phyloP scores from a whole-genome alignment of 2,797 vertebrate genomes.

The Sebastiscus tertius region DNA sequence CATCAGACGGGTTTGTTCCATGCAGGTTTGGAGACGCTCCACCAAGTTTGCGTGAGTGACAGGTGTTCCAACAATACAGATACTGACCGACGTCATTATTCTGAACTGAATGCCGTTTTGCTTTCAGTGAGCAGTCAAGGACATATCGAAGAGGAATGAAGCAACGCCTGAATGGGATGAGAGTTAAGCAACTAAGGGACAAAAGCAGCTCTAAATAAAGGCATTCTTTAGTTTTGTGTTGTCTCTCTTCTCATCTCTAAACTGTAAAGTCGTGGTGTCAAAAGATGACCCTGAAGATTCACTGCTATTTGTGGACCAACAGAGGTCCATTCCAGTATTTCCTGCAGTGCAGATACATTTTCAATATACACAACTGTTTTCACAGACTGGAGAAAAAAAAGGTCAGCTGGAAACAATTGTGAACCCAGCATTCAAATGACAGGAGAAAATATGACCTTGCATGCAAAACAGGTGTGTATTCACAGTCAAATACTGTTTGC shows the following conservation, averaged over 20 bases:
- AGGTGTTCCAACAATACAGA: constrained; percentile 19
- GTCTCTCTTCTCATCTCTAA: not conserved
- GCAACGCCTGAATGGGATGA: constrained; percentile 8
- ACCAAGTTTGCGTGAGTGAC: not conserved
- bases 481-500: constrained; percentile 19
- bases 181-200: not conserved
- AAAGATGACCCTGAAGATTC: constrained; percentile 6
- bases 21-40: not conserved
- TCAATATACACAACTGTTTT: not conserved
- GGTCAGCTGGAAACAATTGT: not conserved
- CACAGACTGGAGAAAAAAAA: not conserved
- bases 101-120: not conserved
- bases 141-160: constrained; percentile 7
- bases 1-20: constrained; percentile 8
- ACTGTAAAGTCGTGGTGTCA: not conserved
- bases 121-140: constrained; percentile 43
- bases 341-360: not conserved
- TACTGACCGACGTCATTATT: constrained; percentile 3
- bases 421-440: not conserved
- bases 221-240: not conserved
- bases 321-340: not conserved
- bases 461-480: constrained; percentile 19
- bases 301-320: not conserved
- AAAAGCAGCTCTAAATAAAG: constrained; percentile 3
- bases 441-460: not conserved